Evolutionary conservation across 2,888 invertebrate genomes (phyloP).

Genomic region (Microctonus aethiopoides): DNA sequence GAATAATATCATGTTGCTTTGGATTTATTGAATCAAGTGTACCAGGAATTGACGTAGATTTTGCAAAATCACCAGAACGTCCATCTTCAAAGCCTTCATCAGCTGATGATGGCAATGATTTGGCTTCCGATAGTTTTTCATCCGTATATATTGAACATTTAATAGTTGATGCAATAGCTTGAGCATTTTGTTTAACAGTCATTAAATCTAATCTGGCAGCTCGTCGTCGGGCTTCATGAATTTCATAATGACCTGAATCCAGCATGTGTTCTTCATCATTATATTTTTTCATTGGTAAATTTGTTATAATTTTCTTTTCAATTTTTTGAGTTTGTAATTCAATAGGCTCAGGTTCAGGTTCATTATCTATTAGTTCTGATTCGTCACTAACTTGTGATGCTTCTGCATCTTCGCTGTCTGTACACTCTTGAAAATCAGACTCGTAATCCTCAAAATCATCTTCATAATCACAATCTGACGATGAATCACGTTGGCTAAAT

Average conservation of each 20-base stretch:
- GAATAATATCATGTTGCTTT: constrained; percentile 28
- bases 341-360: constrained; percentile 52
- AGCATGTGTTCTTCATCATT: constrained; percentile 59
- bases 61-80: constrained; percentile 65
- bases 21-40: neutral
- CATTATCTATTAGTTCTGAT: constrained; percentile 40
- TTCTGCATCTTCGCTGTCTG: constrained; percentile 48
- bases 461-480: constrained; percentile 60
- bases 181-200: constrained; percentile 45
- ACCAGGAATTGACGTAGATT: constrained; percentile 50
- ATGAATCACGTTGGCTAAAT: neutral
- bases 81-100: constrained; percentile 73
- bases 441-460: constrained; percentile 71
- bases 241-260: constrained; percentile 63
- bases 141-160: constrained; percentile 49
- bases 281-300: constrained; percentile 40
- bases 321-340: constrained; percentile 48
- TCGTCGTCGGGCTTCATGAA: constrained; percentile 60
- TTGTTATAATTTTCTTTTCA: constrained; percentile 28
- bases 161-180: constrained; percentile 42
- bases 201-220: constrained; percentile 58
- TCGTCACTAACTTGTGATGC: constrained; percentile 55
- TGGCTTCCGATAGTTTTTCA: constrained; percentile 57
- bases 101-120: constrained; percentile 64
- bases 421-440: constrained; percentile 69